Percentiles rank a stretch among this genome's conserved stretches.
phyloP scores from a whole-genome alignment of 2,888 invertebrate genomes.

The Plagodis dolabraria region DNA sequence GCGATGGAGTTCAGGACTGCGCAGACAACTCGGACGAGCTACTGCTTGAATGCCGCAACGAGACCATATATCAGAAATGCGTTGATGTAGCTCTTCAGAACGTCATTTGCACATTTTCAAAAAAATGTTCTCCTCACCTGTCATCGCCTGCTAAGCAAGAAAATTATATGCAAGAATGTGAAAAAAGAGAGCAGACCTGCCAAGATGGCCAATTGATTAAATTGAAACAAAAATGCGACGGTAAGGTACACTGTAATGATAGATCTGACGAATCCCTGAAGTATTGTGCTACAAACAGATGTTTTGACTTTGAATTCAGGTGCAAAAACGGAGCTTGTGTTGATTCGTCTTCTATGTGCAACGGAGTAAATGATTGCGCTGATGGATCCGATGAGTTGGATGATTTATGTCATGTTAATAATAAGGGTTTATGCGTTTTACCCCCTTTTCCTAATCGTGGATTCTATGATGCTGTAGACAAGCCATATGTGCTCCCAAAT shows the following conservation, averaged over 20 bases:
- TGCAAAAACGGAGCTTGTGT: conserved; percentile 23
- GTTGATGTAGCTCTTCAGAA: no score
- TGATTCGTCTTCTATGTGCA: conserved; percentile 7
- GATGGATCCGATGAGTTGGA: conserved; percentile 27
- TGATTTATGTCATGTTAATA: conserved; percentile 6
- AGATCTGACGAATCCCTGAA: conserved; percentile 22
- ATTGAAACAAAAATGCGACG: conserved; percentile 12
- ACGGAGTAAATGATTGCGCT: conserved; percentile 14
- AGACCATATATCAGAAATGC: not conserved
- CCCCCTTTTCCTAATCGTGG: conserved; percentile 4
- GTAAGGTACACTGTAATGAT: conserved; percentile 18
- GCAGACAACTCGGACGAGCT: conserved; percentile 21
- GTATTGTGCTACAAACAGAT: conserved; percentile 13
- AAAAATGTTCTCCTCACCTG: no score
- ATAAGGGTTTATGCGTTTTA: conserved; percentile 2
- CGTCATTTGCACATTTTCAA: no score
- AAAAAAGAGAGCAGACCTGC: conserved; percentile 11
- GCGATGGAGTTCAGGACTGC: conserved; percentile 21
- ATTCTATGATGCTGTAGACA: not conserved
- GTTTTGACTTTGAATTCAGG: conserved; percentile 8
- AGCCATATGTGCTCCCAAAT: no score
- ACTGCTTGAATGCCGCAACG: conserved; percentile 24
- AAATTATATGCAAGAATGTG: conserved; percentile 8
- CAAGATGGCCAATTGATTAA: conserved; percentile 14
- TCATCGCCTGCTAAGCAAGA: no score